Percentiles rank a stretch among this genome's conserved stretches.
Conservation (phyloP, 37 sponge, comb jelly and placozoan species). For the Ianthella basta region DNA sequence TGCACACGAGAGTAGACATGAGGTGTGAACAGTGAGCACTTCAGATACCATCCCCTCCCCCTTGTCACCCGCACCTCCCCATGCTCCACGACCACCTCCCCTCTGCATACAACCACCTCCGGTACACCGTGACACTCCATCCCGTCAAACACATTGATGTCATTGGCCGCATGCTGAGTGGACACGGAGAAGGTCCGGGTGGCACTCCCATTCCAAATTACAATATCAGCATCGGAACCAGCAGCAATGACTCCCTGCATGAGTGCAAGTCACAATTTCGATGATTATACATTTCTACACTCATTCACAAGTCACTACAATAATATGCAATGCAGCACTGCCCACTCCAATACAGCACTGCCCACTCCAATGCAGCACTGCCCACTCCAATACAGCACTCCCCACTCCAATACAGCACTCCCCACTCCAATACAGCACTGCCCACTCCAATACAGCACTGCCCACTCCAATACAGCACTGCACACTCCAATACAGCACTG, state of each 20-base stretch:
- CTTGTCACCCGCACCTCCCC: conserved; percentile 82
- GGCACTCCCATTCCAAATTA: conserved; percentile 85
- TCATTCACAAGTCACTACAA: neutral
- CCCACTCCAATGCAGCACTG: no score
- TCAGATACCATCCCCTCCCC: conserved; percentile 86
- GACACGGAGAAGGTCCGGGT: conserved; percentile 78
- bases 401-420: no score
- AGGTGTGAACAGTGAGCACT: conserved; percentile 53
- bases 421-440: no score
- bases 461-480: no score
- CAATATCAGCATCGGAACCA: conserved; percentile 94
- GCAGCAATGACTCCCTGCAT: conserved; percentile 81
- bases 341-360: no score
- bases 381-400: no score
- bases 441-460: no score
- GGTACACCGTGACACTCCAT: conserved; percentile 88
- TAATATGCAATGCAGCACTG: neutral
- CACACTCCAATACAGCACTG: no score
- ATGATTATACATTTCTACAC: neutral
- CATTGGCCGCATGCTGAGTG: conserved; percentile 91
- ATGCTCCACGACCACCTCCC: conserved; percentile 76
- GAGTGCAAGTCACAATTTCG: neutral
- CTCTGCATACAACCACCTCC: conserved; percentile 70
- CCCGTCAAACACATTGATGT: conserved; percentile 92
- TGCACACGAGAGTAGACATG: conserved; percentile 68